A percentile compares a stretch with the other conserved stretches of the same genome.
These are phyloP conservation scores for Thalassoma bifasciatum DNA, from an alignment of 2,113 vertebrate species.

Conservation along the genomic window DNA sequence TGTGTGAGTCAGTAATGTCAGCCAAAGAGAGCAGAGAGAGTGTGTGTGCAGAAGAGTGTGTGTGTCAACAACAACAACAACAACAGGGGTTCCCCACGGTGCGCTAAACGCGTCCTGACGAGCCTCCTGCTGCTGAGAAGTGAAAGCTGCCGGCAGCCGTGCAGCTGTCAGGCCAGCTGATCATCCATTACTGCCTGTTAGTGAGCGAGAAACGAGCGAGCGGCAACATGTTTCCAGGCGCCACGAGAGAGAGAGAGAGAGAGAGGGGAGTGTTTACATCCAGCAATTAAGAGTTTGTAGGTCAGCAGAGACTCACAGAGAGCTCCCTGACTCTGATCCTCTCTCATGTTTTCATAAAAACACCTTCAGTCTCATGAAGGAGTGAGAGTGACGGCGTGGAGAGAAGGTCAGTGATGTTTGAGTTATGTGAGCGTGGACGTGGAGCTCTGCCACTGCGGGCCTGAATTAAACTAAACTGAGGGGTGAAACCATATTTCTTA, in stretches of 20 bases:
- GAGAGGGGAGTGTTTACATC: no score
- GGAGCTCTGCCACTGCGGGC: not conserved
- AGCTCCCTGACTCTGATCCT: no score
- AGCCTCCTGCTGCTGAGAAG: conserved; percentile 91
- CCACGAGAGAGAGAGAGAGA: conserved; percentile 15
- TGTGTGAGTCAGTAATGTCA: no score
- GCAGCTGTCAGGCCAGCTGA: conserved; percentile 90
- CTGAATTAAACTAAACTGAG: not conserved
- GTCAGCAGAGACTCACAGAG: no score
- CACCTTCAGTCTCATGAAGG: no score
- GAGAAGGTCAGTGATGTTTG: not conserved
- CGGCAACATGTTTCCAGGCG: no score
- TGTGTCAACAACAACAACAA: conserved; percentile 9
- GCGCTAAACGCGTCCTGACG: conserved; percentile 89
- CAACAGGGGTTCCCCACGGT: conserved; percentile 81
- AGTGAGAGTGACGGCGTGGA: no score
- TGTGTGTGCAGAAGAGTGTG: conserved; percentile 11
- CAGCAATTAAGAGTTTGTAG: no score
- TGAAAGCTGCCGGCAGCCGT: conserved; percentile 92
- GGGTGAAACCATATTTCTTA: conserved; percentile 13
- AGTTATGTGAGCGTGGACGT: not conserved
- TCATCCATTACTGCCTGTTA: conserved; percentile 77
- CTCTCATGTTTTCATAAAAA: no score
- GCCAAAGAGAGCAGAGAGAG: no score
- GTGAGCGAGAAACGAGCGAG: conserved; percentile 53